Evolutionary conservation across 2,797 vertebrate genomes (phyloP).

Genomic region (Tamandua tetradactyla): DNA sequence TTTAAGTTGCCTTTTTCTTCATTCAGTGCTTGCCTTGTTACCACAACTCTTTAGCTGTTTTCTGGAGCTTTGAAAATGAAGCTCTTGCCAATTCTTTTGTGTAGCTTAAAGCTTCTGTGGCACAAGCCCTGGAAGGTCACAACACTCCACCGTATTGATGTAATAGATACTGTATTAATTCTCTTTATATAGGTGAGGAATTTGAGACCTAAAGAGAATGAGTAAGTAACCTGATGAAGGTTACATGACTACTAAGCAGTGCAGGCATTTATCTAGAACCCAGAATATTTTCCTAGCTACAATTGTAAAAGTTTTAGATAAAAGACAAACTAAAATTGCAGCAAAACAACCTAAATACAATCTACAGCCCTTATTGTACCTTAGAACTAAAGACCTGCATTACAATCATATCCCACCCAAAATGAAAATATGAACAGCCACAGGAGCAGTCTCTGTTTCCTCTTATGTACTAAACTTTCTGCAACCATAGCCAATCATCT

Average conservation of each 20-base stretch:
- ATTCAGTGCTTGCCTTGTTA: too few species aligned
- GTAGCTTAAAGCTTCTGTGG: too few species aligned
- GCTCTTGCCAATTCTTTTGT: too few species aligned
- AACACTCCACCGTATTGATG: too few species aligned
- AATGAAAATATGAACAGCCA: fast-evolving
- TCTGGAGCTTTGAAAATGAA: too few species aligned
- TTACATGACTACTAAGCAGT: neutral
- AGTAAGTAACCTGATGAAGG: neutral
- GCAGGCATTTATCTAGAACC: neutral
- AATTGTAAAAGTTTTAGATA: neutral
- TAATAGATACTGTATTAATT: too few species aligned
- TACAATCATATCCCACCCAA: neutral
- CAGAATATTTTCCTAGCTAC: neutral
- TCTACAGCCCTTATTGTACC: neutral
- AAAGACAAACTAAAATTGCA: neutral
- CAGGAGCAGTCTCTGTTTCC: neutral
- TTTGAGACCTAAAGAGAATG: neutral
- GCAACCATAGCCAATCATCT: neutral
- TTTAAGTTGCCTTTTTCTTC: too few species aligned
- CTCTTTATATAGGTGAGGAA: neutral
- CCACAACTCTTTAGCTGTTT: too few species aligned
- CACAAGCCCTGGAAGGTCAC: too few species aligned
- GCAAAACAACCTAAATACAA: conserved; percentile 1
- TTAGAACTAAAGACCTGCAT: neutral
- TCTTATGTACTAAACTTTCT: neutral